Base-by-base conservation (phyloP, 2,888 invertebrate species). In the Orthonychiurus folsomi region DNA sequence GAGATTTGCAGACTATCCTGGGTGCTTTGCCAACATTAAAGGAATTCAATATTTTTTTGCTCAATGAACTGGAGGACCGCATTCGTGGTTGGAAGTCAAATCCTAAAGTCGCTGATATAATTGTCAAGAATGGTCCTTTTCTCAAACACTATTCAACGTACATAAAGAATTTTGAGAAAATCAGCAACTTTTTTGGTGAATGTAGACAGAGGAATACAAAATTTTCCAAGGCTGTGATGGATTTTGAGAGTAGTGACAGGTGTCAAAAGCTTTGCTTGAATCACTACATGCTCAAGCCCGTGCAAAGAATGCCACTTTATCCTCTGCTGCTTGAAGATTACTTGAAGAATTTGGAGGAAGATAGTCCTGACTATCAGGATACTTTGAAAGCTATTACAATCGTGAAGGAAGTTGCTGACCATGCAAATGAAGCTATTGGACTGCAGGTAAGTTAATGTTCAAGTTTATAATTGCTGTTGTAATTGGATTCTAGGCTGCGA, bases 271-370 rank as follows among this genome's bases (percentile, higher is more conserved):
- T 85, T 54, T 79, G 81, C 1, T 68, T 85, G 56, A 80, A 81
- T 57, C 84, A 84, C 77, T 84, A 82, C 72, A 84, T 85, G 84
- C 76, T 85, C 63, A 85, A 84, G 75, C 85, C 85, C 0, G 82
- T 85, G 62, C 85, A 85, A 74, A 77, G 85, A 73, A 81, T 85
- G 66, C 71, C 69, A 21, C 83, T 85, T 74, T 85, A 85, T 74
- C 79, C 81, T 69, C 76, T 85, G 2, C 76, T 85, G 9, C 76
- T 85, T 21, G 81, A 82, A 75, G 82, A 83, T 74, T 85, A 85
- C 74, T 74, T 82, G 59, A 80, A 80, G 70, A 79, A 81, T 70
- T 78, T 84, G 56, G 74, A 74, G 2, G 67, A 72, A 24, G 76
- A 76, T 58, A 79, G 80, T 68, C 76, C 78, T 2, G 85, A 85